A percentile compares a stretch with the other conserved stretches of the same genome.
phyloP scores from a whole-genome alignment of 1,140 invertebrate species.

The Euwallacea similis region DNA sequence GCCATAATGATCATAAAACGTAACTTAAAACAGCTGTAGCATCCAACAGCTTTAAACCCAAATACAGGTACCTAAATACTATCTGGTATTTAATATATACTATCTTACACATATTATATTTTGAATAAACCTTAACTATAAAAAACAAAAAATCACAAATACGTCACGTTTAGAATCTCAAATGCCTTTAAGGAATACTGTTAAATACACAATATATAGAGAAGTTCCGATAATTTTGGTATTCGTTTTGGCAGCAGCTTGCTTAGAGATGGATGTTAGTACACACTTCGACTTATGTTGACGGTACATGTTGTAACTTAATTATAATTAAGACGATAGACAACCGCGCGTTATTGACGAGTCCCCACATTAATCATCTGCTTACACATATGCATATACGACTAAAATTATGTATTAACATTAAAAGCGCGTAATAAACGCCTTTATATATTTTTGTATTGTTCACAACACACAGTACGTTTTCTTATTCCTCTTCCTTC shows the following conservation, averaged over 20 bases:
- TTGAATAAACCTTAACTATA: neutral
- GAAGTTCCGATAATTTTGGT: constrained; percentile 5
- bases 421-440: too few species aligned
- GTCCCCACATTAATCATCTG: too few species aligned
- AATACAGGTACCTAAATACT: neutral
- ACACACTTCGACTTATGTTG: too few species aligned
- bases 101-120: neutral
- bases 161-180: constrained; percentile 12
- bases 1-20: constrained; percentile 13
- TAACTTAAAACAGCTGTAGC: constrained; percentile 12
- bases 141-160: neutral
- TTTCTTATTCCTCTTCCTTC: constrained; percentile 16
- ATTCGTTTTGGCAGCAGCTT: neutral
- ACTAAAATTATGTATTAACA: too few species aligned
- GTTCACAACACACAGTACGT: constrained; percentile 31
- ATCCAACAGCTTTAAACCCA: neutral
- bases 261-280: too few species aligned
- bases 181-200: constrained; percentile 6
- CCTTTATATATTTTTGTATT: constrained; percentile 29
- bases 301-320: too few species aligned
- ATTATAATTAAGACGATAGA: too few species aligned
- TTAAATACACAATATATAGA: constrained; percentile 19
- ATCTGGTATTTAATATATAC: neutral
- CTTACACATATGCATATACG: too few species aligned
- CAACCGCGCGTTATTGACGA: too few species aligned